Evolutionary conservation across 2,888 invertebrate species (phyloP), one percentile per base, ranked within the genome.

Genomic region (Neoascia interrupta): DNA sequence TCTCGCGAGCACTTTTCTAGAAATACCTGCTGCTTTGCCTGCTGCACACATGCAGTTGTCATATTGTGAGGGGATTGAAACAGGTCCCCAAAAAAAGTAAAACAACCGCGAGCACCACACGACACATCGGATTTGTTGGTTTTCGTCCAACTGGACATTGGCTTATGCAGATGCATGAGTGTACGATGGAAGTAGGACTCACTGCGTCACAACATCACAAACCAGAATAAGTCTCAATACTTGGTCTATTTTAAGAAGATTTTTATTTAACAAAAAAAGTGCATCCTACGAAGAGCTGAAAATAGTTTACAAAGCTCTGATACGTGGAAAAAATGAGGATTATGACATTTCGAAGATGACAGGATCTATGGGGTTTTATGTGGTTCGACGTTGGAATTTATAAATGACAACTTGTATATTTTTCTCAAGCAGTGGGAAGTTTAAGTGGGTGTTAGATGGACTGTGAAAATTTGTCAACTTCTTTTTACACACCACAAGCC

Each of bases 11-110:
- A 76, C 36, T n/a, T n/a, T n/a, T 60, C 58, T 72, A 72, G 64
- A 79, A 68, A 73, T 73, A 79, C 79, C 73, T 68, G 79, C 19
- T 54, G 49, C 73, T 61, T 66, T 79, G 39, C 79, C 73, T 76
- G 72, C 26, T 26, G 8, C 26, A n/a, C n/a, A n/a, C 70, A 70
- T 58, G 13, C 41, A 11, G 10, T 13, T n/a, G n/a, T n/a, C n/a
- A n/a, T 53, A 31, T 15, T 56, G 18, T 19, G 43, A 51, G 36
- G 36, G 45, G 18, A 36, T 37, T 45, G 34, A 45, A 79, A 73
- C 73, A 66, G 79, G 73, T 73, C 56, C 73, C 51, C 63, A n/a
- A 64, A 61, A 34, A 58, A 19, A 26, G 54, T n/a, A n/a, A n/a
- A n/a, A n/a, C n/a, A n/a, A n/a, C n/a, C n/a, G n/a, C n/a, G n/a